Conservation (phyloP, 1,140 invertebrate species). For the Xylocopa sonorina region DNA sequence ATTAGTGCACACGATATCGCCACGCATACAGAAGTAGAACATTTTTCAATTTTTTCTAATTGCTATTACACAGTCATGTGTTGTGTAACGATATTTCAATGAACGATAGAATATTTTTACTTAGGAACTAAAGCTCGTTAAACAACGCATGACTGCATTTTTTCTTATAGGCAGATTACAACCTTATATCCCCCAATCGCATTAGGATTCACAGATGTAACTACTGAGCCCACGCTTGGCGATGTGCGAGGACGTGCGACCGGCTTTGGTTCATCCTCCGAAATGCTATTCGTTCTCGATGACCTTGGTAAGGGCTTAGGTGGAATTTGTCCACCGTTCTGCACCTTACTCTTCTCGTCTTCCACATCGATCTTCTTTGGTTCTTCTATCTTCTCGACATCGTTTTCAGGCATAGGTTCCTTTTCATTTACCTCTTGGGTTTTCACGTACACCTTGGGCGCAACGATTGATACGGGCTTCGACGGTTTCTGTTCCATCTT, state of each 20-base stretch:
- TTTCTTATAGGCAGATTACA: conserved; percentile 67
- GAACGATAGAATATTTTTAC: no score
- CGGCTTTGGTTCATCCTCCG: conserved; percentile 87
- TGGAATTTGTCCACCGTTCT: conserved; percentile 80
- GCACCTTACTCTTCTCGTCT: conserved; percentile 76
- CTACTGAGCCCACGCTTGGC: conserved; percentile 80
- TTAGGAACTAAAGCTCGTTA: no score
- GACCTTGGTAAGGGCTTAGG: conserved; percentile 90
- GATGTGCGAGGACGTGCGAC: conserved; percentile 88
- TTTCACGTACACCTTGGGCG: conserved; percentile 76
- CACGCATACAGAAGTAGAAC: conserved; percentile 58
- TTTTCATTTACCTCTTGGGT: conserved; percentile 65
- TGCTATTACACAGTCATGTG: no score
- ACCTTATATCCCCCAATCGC: conserved; percentile 87
- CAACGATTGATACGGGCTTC: conserved; percentile 73
- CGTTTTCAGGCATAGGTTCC: conserved; percentile 55
- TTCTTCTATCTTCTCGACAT: conserved; percentile 65
- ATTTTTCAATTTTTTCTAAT: conserved; percentile 32
- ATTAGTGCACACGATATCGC: conserved; percentile 49
- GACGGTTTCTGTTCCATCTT: conserved; percentile 74
- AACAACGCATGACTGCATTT: no score
- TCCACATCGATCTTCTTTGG: conserved; percentile 70
- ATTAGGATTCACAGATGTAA: conserved; percentile 83
- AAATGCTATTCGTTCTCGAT: conserved; percentile 85
- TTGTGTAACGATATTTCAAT: no score